Base-by-base conservation (phyloP, 2,113 vertebrate species). In the Grallaria varia region DNA sequence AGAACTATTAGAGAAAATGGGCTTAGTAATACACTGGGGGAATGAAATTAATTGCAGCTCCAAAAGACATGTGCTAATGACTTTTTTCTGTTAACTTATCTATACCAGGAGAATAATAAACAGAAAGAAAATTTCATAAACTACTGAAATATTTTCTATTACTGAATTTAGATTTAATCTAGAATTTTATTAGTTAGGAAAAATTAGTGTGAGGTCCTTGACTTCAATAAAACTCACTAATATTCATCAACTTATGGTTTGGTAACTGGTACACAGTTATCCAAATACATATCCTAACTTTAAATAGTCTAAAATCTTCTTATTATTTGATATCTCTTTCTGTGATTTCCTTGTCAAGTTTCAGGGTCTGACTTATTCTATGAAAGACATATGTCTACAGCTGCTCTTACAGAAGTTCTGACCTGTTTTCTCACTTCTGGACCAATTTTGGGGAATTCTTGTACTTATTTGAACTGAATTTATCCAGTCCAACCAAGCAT, bases 11-110 rank as follows among this genome's bases (percentile, higher is more conserved):
- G 49, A 88, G 35, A 84, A 93, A 94, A 80, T 77, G 28, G 18
- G 27, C 49, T 79, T 79, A 90, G 59, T 67, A 82, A 82, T 49
- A 68, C 66, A 7, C n/a, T 35, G 9, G 33, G 39, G 66, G 53
- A 94, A 90, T 76, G 14, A 88, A 78, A 87, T 73, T 85, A 93
- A 94, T 67, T 93, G 75, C 28, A 55, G 22, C 31, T 88, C 56
- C 6, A 28, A 86, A 93, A 69, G 31, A 52, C 27, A 31, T 23
- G 30, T 77, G 49, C 37, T 90, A 76, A 39, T 79, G 17, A 16
- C 45, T 76, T 84, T 52, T 76, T 84, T 84, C 50, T 49, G 30
- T 59, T 86, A 59, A 63, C 10, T 63, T 87, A 35, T 60, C 53
- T 68, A 22, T 87, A 76, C 18, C 40, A 92, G 27, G 8, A 78